phyloP scores from a whole-genome alignment of 2,888 invertebrate genomes.

The Polymixis flavicincta region DNA sequence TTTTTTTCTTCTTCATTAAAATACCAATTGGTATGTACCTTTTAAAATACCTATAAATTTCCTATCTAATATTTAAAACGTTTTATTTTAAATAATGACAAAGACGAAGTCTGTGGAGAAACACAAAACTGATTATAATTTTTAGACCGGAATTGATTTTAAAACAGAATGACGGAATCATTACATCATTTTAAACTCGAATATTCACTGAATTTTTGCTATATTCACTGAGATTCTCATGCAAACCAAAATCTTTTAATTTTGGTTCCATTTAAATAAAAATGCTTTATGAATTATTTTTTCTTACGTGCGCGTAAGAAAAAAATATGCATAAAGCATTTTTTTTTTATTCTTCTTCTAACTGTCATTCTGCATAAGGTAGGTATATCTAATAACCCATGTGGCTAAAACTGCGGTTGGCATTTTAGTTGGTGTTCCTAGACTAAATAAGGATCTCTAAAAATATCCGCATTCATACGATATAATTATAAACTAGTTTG shows the following conservation, averaged over 20 bases:
- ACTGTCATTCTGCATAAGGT: no score
- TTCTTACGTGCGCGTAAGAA: no score
- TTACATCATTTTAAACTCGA: slow-evolving; percentile 1
- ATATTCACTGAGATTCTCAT: background rate
- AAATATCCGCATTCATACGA: slow-evolving; percentile 48
- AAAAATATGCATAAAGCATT: background rate
- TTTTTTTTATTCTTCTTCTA: background rate
- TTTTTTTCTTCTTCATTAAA: background rate
- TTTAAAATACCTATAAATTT: background rate
- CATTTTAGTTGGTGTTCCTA: slow-evolving; percentile 20
- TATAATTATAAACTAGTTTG: slow-evolving; percentile 65
- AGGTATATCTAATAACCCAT: slow-evolving; percentile 3
- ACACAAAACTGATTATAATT: slow-evolving; percentile 5
- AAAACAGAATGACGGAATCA: background rate
- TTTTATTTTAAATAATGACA: background rate
- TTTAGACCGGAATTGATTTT: slow-evolving; percentile 17
- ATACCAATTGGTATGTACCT: background rate
- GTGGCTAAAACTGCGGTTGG: background rate
- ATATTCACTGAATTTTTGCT: background rate
- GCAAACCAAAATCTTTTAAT: background rate
- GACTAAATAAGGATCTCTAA: slow-evolving; percentile 41
- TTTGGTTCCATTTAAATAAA: no score
- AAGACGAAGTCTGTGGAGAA: background rate
- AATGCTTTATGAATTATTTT: no score
- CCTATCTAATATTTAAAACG: background rate